Evolutionary conservation across 1,140 invertebrate genomes (phyloP), one percentile per base, ranked within the genome.

Genomic region (Homalodisca vitripennis): DNA sequence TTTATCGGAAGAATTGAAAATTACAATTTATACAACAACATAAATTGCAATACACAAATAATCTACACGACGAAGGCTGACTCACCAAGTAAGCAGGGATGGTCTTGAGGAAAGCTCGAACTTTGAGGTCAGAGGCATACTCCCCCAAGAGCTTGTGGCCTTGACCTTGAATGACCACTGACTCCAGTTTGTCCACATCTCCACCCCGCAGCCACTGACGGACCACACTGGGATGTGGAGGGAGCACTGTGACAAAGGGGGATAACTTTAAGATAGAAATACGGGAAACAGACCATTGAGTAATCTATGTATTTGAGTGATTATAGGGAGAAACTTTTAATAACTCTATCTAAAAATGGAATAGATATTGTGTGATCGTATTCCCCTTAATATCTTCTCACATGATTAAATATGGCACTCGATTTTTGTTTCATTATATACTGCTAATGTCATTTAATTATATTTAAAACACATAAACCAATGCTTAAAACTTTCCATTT

Each of bases 141-240:
- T 90, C 87, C 13, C 86, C 85, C 48, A 92, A 76, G 24, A 93
- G 78, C 72, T 89, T 84, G 34, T 84, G 84, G 26, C 92, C 92
- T 79, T 91, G 89, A 0, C 92, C 92, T 70, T 91, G 89, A 12
- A 93, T 78, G 0, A 93, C 87, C 0, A 90, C 81, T 74, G 91
- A 84, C 81, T 93, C 90, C 69, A 94, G 80, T 75, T 89, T 91
- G 47, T 90, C 87, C 14, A 91, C 79, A 64, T 90, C 88, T 1
- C 92, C 91, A 30, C 84, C 84, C 32, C 87, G 82, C 20, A 92
- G 82, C 86, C 89, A 89, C 75, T 86, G 84, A 69, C 86, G 88
- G 12, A 91, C 79, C 41, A 84, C 82, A 3, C 83, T 83, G 1
- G 83, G 78, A 78, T 82, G 83, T 75, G 85, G 79, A 82, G 73